These are phyloP conservation scores for Spongilla lacustris DNA, from an alignment of 37 sponge, comb jelly and placozoan genomes.

Conservation along the genomic window DNA sequence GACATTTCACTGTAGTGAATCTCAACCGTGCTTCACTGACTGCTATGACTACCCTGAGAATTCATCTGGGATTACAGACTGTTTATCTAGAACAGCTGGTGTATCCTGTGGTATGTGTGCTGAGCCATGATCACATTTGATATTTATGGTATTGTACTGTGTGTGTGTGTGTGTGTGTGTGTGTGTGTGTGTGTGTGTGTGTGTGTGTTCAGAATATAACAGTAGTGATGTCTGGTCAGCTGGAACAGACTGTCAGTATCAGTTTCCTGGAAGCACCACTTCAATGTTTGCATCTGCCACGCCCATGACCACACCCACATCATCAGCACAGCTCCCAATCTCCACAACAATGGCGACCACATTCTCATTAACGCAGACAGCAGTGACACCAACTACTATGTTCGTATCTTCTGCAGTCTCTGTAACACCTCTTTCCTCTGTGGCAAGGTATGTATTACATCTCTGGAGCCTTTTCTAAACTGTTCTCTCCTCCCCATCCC, in stretches of 20 bases:
- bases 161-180: neutral
- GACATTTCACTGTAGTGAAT: neutral
- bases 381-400: neutral
- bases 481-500: neutral
- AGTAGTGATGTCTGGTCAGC: neutral
- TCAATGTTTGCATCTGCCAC: neutral
- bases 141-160: neutral
- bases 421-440: no score
- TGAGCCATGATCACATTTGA: neutral
- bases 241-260: neutral
- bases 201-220: neutral
- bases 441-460: no score
- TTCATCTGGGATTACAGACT: neutral
- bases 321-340: no score
- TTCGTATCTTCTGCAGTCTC: no score
- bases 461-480: no score
- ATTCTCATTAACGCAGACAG: no score
- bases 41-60: neutral
- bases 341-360: no score
- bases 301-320: neutral
- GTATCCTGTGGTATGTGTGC: neutral
- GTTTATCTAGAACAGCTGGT: neutral
- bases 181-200: slow-evolving; percentile 1
- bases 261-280: neutral
- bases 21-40: neutral